Evolutionary conservation across 1,140 invertebrate genomes (phyloP).

Genomic region (Philopotamus ludificatus): DNA sequence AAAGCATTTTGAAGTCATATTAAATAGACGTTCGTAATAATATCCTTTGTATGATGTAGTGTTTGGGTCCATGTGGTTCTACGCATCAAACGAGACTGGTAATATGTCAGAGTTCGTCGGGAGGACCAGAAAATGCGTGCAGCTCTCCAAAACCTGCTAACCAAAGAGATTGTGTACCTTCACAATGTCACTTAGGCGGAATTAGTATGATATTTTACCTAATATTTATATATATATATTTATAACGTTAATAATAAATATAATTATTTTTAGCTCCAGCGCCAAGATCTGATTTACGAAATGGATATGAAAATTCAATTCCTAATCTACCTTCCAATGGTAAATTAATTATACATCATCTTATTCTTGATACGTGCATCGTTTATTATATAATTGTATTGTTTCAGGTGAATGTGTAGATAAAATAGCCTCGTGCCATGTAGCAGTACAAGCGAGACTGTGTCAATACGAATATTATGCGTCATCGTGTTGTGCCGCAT

Average conservation of each 20-base stretch:
- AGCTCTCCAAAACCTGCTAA: constrained; percentile 44
- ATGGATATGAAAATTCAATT: constrained; percentile 8
- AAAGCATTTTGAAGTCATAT: background rate
- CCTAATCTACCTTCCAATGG: background rate
- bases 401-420: constrained; percentile 62
- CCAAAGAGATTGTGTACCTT: constrained; percentile 47
- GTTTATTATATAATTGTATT: background rate
- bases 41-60: constrained; percentile 42
- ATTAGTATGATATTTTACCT: constrained; percentile 29
- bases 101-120: constrained; percentile 49
- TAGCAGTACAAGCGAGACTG: constrained; percentile 75
- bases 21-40: constrained; percentile 4
- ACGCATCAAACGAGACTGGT: constrained; percentile 51
- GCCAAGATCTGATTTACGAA: background rate
- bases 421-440: constrained; percentile 68
- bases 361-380: background rate
- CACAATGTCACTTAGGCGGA: constrained; percentile 44
- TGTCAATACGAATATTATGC: constrained; percentile 81
- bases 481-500: constrained; percentile 74
- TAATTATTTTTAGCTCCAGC: constrained; percentile 1
- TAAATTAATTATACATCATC: background rate
- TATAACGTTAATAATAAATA: background rate
- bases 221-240: constrained; percentile 4
- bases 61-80: constrained; percentile 51
- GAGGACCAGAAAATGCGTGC: constrained; percentile 47